Evolutionary conservation across 2,888 invertebrate genomes (phyloP).

Genomic region (Stictocephala bisonia): DNA sequence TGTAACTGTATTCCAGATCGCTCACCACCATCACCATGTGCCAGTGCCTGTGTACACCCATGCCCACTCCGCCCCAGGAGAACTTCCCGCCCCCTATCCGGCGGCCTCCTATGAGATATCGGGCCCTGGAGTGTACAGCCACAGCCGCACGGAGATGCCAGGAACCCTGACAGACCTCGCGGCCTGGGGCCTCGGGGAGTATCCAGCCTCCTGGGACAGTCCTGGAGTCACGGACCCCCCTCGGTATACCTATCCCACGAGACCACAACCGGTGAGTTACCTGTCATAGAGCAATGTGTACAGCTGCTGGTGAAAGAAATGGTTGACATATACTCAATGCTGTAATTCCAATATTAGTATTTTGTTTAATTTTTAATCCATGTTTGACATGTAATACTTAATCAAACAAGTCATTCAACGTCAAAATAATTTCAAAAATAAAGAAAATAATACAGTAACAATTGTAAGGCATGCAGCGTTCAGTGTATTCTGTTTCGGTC

Average conservation of each 20-base stretch:
- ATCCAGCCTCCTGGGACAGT: constrained; percentile 45
- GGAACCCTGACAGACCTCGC: constrained; percentile 56
- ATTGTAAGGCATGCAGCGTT: no score
- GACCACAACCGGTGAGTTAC: constrained; percentile 27
- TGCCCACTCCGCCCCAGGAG: constrained; percentile 40
- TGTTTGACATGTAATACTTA: no score
- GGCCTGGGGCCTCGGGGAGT: constrained; percentile 59
- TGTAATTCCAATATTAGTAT: not conserved
- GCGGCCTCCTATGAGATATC: constrained; percentile 53
- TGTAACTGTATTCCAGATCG: constrained; percentile 67
- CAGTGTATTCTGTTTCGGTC: no score
- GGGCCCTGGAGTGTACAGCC: constrained; percentile 54
- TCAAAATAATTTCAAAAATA: no score
- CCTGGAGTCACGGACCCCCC: constrained; percentile 19
- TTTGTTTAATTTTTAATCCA: not conserved
- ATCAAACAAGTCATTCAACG: no score
- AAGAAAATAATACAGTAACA: no score
- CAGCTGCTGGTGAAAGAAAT: not conserved
- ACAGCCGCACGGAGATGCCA: constrained; percentile 52
- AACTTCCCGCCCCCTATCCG: constrained; percentile 47
- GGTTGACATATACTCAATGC: not conserved
- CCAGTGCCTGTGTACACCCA: constrained; percentile 65
- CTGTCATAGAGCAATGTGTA: no score
- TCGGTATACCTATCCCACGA: constrained; percentile 34
- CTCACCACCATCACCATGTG: constrained; percentile 76